These are phyloP conservation scores for Ailurus styani DNA, from an alignment of 2,113 vertebrate species.

Conservation along the genomic window DNA sequence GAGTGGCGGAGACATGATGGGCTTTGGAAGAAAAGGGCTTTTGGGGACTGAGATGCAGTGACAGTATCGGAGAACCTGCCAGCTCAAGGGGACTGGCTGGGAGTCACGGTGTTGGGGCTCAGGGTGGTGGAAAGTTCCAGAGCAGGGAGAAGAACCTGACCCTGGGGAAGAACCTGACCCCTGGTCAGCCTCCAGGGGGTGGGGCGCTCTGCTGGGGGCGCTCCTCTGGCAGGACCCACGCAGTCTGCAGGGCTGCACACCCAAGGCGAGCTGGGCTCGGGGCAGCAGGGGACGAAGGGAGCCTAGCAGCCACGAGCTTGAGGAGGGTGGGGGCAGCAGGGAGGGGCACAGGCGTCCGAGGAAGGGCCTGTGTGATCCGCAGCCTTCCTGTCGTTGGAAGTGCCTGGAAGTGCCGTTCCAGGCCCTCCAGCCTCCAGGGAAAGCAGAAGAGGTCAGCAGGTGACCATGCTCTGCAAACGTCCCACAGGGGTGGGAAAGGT, in stretches of 20 bases:
- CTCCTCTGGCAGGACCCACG: background rate
- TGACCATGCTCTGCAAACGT: rapidly evolving
- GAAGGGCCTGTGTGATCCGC: too few relatives aligned
- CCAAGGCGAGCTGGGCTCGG: background rate
- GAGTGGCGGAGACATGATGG: rapidly evolving
- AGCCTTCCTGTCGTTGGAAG: too few relatives aligned
- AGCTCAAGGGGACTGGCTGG: too few relatives aligned
- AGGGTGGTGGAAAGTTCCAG: too few relatives aligned
- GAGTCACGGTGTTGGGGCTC: rapidly evolving
- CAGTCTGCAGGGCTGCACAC: rapidly evolving
- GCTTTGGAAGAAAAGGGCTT: background rate
- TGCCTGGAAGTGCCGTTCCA: rapidly evolving
- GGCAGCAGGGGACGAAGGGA: too few relatives aligned
- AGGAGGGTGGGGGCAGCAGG: rapidly evolving
- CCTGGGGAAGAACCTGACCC: too few relatives aligned
- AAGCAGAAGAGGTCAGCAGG: too few relatives aligned
- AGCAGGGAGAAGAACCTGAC: background rate
- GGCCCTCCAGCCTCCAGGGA: background rate
- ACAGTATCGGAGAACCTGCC: background rate
- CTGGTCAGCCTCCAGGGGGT: background rate
- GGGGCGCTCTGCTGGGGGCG: background rate
- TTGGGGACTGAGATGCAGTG: background rate
- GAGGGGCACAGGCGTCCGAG: rapidly evolving
- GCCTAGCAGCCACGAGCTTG: background rate
- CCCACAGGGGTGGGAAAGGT: rapidly evolving